phyloP scores from a whole-genome alignment of 1,140 invertebrate genomes.

The Xylocopa sonorina region DNA sequence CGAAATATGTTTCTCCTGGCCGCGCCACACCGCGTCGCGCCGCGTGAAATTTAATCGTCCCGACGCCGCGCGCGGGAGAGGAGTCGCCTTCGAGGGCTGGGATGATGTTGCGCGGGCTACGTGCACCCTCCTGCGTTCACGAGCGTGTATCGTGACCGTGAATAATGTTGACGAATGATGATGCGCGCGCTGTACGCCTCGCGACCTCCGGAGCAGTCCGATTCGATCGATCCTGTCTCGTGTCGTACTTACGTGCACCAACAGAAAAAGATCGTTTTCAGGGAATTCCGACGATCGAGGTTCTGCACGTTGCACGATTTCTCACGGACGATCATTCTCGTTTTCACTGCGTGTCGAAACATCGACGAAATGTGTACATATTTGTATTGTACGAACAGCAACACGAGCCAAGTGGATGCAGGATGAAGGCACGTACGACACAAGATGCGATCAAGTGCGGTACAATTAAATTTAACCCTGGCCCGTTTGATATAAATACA shows the following conservation, averaged over 20 bases:
- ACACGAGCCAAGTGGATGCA: no score
- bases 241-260: no score
- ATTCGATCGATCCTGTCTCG: slow-evolving; percentile 20
- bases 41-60: slow-evolving; percentile 73
- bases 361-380: no score
- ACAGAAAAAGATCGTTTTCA: slow-evolving; percentile 7
- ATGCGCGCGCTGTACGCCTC: slow-evolving; percentile 6
- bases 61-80: slow-evolving; percentile 46
- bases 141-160: slow-evolving; percentile 65
- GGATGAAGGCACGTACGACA: no score
- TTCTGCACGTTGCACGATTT: no score
- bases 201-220: not conserved
- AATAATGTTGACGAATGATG: slow-evolving; percentile 73
- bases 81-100: slow-evolving; percentile 30
- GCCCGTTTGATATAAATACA: not conserved
- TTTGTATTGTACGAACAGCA: no score
- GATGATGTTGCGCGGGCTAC: slow-evolving; percentile 23
- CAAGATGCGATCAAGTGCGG: no score
- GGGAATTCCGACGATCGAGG: no score
- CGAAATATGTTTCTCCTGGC: slow-evolving; percentile 51
- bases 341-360: no score
- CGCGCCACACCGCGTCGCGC: no score
- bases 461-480: no score
- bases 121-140: not conserved
- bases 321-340: no score